Evolutionary conservation across 2,113 vertebrate genomes (phyloP).

Genomic region (Nymphicus hollandicus): DNA sequence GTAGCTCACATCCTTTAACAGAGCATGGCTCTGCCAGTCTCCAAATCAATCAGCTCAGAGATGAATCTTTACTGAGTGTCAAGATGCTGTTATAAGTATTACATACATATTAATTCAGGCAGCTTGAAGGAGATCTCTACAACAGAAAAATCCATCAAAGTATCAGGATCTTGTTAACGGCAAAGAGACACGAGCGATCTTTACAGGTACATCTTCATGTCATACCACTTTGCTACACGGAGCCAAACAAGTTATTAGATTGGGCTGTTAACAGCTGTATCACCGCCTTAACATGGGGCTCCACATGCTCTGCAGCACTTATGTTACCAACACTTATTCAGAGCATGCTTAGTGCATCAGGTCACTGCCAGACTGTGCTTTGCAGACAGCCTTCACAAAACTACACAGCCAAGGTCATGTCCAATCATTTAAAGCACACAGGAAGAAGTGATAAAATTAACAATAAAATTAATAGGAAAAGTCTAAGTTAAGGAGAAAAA

Average conservation of each 20-base stretch:
- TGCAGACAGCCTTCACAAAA: not conserved
- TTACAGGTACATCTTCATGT: not conserved
- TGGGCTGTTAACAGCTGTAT: not conserved
- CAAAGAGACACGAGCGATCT: slow-evolving; percentile 14
- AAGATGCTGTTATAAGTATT: not conserved
- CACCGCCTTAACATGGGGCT: not conserved
- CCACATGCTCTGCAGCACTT: not conserved
- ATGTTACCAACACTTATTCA: not conserved
- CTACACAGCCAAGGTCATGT: not conserved
- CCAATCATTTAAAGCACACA: not conserved
- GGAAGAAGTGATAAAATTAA: not conserved
- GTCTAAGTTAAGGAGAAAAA: not conserved
- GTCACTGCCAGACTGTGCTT: not conserved
- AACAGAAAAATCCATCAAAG: slow-evolving; percentile 35
- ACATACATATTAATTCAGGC: not conserved
- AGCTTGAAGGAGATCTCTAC: not conserved
- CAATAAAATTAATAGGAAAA: not conserved
- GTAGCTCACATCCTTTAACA: not conserved
- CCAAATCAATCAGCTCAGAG: not conserved
- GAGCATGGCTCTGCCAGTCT: not conserved
- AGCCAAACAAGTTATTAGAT: not conserved
- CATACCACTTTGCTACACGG: not conserved
- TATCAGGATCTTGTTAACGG: not conserved
- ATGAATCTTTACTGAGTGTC: not conserved
- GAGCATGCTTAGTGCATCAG: not conserved